phyloP scores from a whole-genome alignment of 1,140 invertebrate genomes.

The Bombus breviceps region DNA sequence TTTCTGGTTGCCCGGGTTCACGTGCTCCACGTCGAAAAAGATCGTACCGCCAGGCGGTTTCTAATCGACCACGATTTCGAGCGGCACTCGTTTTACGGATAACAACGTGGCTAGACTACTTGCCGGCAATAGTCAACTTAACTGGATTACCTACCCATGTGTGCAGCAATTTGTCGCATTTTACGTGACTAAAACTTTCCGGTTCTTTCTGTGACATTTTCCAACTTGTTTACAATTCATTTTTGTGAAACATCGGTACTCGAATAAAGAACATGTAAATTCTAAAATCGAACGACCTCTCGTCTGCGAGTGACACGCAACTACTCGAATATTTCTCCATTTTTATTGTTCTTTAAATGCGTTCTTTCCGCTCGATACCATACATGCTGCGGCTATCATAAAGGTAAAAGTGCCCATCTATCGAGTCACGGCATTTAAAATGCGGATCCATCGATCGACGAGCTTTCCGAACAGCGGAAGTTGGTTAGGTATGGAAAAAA shows the following conservation, averaged over 20 bases:
- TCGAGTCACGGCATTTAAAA: constrained; percentile 14
- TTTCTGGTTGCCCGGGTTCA: constrained; percentile 37
- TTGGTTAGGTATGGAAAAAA: constrained; percentile 39
- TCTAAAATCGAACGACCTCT: no score
- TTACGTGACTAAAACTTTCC: background rate
- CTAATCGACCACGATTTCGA: constrained; percentile 23
- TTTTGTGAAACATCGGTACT: background rate
- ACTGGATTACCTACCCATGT: constrained; percentile 13
- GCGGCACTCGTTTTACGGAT: background rate
- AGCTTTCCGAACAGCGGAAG: constrained; percentile 27
- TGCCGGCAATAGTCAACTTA: background rate
- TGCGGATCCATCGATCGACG: constrained; percentile 53
- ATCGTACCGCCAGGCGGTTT: background rate
- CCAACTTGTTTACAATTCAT: background rate
- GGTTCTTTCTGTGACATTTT: background rate
- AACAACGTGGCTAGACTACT: constrained; percentile 20
- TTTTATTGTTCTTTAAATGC: background rate
- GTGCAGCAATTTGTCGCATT: constrained; percentile 3
- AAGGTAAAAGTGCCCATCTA: constrained; percentile 26
- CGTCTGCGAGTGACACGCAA: no score
- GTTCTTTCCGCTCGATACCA: background rate
- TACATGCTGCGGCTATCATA: background rate
- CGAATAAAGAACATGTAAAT: background rate
- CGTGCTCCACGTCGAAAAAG: constrained; percentile 20
- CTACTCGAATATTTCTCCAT: background rate